phyloP scores from a whole-genome alignment of 1,140 invertebrate species.

The Drosophila simulans region DNA sequence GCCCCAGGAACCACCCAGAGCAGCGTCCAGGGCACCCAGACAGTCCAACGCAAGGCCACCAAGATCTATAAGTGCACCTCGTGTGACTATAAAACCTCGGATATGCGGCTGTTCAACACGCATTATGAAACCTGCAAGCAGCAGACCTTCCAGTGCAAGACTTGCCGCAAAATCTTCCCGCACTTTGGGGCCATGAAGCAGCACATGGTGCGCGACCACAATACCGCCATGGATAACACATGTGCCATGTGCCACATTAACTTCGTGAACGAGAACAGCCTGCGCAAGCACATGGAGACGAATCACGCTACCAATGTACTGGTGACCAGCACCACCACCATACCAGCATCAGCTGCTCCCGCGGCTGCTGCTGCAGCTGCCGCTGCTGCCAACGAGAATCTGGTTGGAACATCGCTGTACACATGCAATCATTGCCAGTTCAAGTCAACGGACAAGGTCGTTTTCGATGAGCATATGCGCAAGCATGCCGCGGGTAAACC shows the following conservation, averaged over 20 bases:
- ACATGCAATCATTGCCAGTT: slow-evolving; percentile 83
- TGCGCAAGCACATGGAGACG: slow-evolving; percentile 83
- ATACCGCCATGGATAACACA: slow-evolving; percentile 79
- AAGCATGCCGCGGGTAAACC: slow-evolving; percentile 77
- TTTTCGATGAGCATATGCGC: slow-evolving; percentile 80
- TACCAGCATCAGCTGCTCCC: slow-evolving; percentile 67
- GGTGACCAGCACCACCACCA: slow-evolving; percentile 79
- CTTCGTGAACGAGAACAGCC: slow-evolving; percentile 76
- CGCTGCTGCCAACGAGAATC: slow-evolving; percentile 53
- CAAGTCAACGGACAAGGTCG: slow-evolving; percentile 78
- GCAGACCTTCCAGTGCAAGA: slow-evolving; percentile 84
- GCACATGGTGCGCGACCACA: slow-evolving; percentile 81
- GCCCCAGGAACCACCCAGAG: slow-evolving; percentile 40
- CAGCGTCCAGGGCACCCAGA: slow-evolving; percentile 62
- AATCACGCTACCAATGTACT: slow-evolving; percentile 83
- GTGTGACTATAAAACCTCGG: slow-evolving; percentile 84
- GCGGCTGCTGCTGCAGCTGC: slow-evolving; percentile 59
- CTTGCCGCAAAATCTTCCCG: slow-evolving; percentile 81
- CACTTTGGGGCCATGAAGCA: slow-evolving; percentile 81
- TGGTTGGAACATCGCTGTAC: slow-evolving; percentile 59
- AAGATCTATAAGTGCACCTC: slow-evolving; percentile 84
- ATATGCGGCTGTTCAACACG: slow-evolving; percentile 82
- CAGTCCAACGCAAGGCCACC: slow-evolving; percentile 74
- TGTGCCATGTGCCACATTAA: slow-evolving; percentile 83
- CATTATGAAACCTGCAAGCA: slow-evolving; percentile 84